A percentile compares a stretch with the other conserved stretches of the same genome.
Evolutionary conservation across 1,140 invertebrate genomes (phyloP).

Genomic region (Aphelinus certus): DNA sequence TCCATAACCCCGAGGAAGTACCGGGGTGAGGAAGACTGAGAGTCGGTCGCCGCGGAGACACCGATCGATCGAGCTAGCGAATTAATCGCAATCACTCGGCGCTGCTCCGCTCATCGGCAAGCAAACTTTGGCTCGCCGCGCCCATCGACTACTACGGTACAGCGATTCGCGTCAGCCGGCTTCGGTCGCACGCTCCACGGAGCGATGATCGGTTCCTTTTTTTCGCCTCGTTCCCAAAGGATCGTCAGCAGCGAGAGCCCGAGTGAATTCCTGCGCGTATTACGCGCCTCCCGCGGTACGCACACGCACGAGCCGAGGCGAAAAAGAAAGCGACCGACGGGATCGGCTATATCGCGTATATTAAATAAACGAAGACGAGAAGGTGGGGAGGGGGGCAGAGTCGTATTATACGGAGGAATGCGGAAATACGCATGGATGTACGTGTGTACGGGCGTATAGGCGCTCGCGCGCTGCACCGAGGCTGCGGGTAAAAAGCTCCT

Average conservation of each 20-base stretch:
- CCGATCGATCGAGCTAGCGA: too few species aligned
- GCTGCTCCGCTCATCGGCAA: too few species aligned
- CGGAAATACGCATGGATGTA: slow-evolving; percentile 35
- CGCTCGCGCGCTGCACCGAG: background rate
- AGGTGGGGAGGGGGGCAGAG: slow-evolving; percentile 36
- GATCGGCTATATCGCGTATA: slow-evolving; percentile 12
- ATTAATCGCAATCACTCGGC: too few species aligned
- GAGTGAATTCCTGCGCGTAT: slow-evolving; percentile 49
- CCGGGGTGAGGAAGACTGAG: too few species aligned
- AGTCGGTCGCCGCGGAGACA: too few species aligned
- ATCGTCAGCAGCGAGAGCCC: slow-evolving; percentile 8
- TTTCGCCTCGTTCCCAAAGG: slow-evolving; percentile 1
- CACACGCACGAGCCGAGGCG: background rate
- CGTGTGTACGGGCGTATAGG: slow-evolving; percentile 37
- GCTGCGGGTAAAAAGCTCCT: too few species aligned
- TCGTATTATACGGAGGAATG: slow-evolving; percentile 19
- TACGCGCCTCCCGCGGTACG: slow-evolving; percentile 13
- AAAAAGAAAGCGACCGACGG: slow-evolving; percentile 29
- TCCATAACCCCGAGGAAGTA: too few species aligned
- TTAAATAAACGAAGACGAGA: slow-evolving; percentile 1
- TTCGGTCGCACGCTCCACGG: too few species aligned
- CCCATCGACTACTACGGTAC: too few species aligned
- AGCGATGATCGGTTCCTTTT: too few species aligned
- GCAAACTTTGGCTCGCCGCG: too few species aligned
- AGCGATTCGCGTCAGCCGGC: too few species aligned